Evolutionary conservation across 2,797 vertebrate genomes (phyloP), one percentile per base, ranked within the genome.

Genomic region (Emys orbicularis): DNA sequence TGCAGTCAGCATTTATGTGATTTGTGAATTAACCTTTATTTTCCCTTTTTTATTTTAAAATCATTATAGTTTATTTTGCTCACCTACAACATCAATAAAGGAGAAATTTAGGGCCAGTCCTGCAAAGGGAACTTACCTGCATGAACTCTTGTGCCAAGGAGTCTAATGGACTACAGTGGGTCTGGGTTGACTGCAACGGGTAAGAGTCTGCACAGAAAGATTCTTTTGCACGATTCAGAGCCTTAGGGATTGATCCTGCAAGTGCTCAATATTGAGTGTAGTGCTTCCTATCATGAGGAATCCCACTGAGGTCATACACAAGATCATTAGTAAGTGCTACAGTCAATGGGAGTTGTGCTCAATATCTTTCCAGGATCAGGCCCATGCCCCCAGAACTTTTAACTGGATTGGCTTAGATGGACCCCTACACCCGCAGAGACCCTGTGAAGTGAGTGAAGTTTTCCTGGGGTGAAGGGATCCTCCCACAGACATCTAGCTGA

Each of bases 21-120:
- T 56, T 89, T 88, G 41, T 65, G 50, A 93, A 6, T 1, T 23
- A 95, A 86, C 7, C 6, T 50, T 76, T 83, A 31, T 83, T 81
- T 93, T 80, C 61, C 83, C 0, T 74, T 72, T 72, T 68, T 68
- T 87, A 53, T 82, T 92, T 88, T 18, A 59, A 90, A 59, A 74
- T 44, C 25, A 47, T 89, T 21, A 3, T 50, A 56, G 79, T 85
- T 93, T 68, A 84, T 87, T 94, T 93, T 47, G 86, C 81, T 77
- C 41, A 59, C 41, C 76, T 86, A 77, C 1, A 94, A 37, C 2
- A 27, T 87, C 91, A 87, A 23, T 82, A 86, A 87, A 81, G 37
- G 8, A 89, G 61, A 53, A 89, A 87, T 27, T 34, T 80, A 34
- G 61, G 54, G 56, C 13, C 57, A 89, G 94, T 44, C 80, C 84